Conservation (phyloP, 2,797 vertebrate genomes). For the Pseudochirops cupreus region DNA sequence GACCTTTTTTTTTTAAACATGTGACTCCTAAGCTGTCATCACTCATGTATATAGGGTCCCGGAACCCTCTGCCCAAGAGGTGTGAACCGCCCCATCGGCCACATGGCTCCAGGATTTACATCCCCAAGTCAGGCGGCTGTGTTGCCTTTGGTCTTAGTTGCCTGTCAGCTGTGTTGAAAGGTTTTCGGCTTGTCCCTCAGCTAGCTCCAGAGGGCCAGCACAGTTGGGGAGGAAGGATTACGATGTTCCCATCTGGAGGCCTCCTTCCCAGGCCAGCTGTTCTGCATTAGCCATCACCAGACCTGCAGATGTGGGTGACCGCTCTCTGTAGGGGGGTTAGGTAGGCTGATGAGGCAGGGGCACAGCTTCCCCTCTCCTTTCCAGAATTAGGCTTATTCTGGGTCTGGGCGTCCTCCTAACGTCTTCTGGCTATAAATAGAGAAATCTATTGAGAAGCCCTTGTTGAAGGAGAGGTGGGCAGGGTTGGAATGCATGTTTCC, state of each 20-base stretch:
- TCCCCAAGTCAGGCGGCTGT: slow-evolving; percentile 11
- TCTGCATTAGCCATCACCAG: slow-evolving; percentile 38
- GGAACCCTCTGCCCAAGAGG: not conserved
- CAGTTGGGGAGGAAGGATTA: slow-evolving; percentile 43
- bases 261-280: slow-evolving; percentile 58
- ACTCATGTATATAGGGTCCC: not conserved
- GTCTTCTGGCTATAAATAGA: slow-evolving; percentile 77
- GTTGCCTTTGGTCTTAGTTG: slow-evolving; percentile 42
- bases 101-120: not conserved
- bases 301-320: slow-evolving; percentile 44
- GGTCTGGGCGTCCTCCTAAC: slow-evolving; percentile 68
- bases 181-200: not conserved
- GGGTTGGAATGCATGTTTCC: slow-evolving; percentile 46
- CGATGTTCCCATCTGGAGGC: slow-evolving; percentile 55
- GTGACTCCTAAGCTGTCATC: not conserved
- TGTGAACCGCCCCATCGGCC: not conserved
- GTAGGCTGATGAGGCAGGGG: slow-evolving; percentile 62
- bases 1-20: slow-evolving; percentile 17
- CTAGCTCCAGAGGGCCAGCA: slow-evolving; percentile 6
- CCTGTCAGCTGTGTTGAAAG: slow-evolving; percentile 8
- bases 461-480: slow-evolving; percentile 59
- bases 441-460: slow-evolving; percentile 65
- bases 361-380: slow-evolving; percentile 65
- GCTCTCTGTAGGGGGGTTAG: slow-evolving; percentile 9
- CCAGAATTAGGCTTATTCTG: slow-evolving; percentile 77